These are phyloP conservation scores for Hyla sarda DNA, from an alignment of 2,113 vertebrate genomes.

Conservation along the genomic window DNA sequence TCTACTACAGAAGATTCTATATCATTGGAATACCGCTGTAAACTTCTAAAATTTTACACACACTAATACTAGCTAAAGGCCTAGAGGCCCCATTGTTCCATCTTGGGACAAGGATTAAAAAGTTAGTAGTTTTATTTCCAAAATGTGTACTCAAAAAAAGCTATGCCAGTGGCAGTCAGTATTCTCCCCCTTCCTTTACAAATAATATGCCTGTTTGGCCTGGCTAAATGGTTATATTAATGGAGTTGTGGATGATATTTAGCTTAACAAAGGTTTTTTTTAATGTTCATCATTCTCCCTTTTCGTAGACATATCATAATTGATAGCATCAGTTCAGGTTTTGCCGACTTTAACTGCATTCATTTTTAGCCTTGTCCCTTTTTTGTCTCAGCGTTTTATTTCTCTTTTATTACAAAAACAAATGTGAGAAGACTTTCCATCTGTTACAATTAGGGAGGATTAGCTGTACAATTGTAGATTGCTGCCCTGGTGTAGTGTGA, in stretches of 20 bases:
- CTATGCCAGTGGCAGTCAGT: neutral
- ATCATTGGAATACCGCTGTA: too few species aligned
- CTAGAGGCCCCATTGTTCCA: too few species aligned
- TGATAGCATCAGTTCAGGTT: neutral
- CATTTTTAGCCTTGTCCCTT: neutral
- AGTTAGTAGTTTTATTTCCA: too few species aligned
- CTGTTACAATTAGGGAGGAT: neutral
- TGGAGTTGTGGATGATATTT: neutral
- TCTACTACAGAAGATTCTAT: too few species aligned
- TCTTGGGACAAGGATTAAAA: too few species aligned
- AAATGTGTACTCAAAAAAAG: too few species aligned
- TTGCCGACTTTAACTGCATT: neutral
- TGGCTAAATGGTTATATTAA: neutral
- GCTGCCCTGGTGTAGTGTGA: neutral
- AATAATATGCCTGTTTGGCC: neutral
- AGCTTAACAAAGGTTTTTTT: neutral
- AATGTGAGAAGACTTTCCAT: conserved; percentile 1
- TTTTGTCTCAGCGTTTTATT: neutral
- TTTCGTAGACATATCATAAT: neutral
- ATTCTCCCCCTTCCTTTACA: neutral
- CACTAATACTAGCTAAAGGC: too few species aligned
- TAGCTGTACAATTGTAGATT: neutral
- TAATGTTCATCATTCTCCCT: neutral
- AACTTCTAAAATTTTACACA: too few species aligned
- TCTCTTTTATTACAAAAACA: neutral